phyloP scores from a whole-genome alignment of 2,797 vertebrate genomes.

The Labeo calbasu region DNA sequence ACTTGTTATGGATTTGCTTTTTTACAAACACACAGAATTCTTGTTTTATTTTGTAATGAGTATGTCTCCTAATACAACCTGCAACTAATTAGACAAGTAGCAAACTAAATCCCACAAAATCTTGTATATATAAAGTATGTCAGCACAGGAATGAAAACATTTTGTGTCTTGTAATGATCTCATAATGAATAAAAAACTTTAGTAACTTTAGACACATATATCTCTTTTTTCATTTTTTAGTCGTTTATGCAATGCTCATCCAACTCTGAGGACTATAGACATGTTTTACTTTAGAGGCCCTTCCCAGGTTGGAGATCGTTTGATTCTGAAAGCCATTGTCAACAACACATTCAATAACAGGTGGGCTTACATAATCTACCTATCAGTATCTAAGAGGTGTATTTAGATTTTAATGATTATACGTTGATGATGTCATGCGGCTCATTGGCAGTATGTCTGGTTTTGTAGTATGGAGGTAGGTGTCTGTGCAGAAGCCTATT shows the following conservation, averaged over 20 bases:
- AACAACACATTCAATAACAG: conserved; percentile 94
- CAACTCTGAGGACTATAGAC: conserved; percentile 88
- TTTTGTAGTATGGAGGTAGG: conserved; percentile 92
- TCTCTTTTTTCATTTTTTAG: conserved; percentile 65
- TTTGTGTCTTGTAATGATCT: not conserved
- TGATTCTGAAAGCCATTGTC: conserved; percentile 90
- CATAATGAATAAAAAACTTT: not conserved
- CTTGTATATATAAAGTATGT: not conserved
- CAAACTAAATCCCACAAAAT: not conserved
- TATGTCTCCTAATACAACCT: not conserved
- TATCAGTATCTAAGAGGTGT: not conserved
- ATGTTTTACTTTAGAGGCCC: conserved; percentile 97
- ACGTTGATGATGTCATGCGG: not conserved
- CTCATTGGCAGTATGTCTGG: conserved; percentile 32
- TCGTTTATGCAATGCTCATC: conserved; percentile 87
- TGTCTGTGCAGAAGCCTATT: conserved; percentile 89
- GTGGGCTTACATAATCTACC: conserved; percentile 68
- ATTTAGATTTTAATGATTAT: not conserved
- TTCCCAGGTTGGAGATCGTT: conserved; percentile 89
- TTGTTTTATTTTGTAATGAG: not conserved
- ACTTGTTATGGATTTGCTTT: not conserved
- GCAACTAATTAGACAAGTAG: not conserved
- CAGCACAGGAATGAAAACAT: not conserved
- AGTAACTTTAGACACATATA: not conserved
- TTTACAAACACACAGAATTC: not conserved